Conservation (phyloP, 2,113 vertebrate genomes). For the Taxidea taxus region DNA sequence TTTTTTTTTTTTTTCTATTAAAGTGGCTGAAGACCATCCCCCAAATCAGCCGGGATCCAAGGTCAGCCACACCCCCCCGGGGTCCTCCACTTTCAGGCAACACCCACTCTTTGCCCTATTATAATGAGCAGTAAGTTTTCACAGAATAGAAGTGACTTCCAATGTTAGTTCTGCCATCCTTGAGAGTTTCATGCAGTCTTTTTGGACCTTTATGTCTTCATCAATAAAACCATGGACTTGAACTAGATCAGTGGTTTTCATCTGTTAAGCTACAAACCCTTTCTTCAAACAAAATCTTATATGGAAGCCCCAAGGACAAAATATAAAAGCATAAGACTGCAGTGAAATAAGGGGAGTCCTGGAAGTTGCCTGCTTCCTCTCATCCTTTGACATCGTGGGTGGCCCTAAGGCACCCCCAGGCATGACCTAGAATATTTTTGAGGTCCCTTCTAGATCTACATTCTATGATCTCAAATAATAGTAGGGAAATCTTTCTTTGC, state of each 20-base stretch:
- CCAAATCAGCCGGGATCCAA: not conserved
- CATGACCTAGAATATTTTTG: not conserved
- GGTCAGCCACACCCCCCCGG: not conserved
- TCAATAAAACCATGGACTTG: not conserved
- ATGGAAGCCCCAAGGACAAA: not conserved
- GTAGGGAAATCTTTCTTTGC: not conserved
- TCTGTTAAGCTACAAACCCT: not conserved
- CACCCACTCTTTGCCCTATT: not conserved
- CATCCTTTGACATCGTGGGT: rapidly evolving
- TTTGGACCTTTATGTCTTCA: not conserved
- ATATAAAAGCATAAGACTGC: not conserved
- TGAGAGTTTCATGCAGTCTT: not conserved
- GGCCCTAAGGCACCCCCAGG: rapidly evolving
- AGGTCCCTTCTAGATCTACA: not conserved
- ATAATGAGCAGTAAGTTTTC: not conserved
- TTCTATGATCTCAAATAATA: not conserved
- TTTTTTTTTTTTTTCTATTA: not conserved
- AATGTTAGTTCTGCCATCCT: not conserved
- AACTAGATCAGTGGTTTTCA: not conserved
- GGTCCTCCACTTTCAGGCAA: not conserved
- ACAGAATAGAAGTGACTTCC: not conserved
- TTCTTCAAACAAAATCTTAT: not conserved
- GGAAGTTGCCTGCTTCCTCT: not conserved
- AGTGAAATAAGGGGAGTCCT: not conserved
- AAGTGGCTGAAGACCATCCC: not conserved